Percentiles rank a stretch among this genome's conserved stretches.
Evolutionary conservation across 2,888 invertebrate species (phyloP).

Genomic region (Macaria liturata): DNA sequence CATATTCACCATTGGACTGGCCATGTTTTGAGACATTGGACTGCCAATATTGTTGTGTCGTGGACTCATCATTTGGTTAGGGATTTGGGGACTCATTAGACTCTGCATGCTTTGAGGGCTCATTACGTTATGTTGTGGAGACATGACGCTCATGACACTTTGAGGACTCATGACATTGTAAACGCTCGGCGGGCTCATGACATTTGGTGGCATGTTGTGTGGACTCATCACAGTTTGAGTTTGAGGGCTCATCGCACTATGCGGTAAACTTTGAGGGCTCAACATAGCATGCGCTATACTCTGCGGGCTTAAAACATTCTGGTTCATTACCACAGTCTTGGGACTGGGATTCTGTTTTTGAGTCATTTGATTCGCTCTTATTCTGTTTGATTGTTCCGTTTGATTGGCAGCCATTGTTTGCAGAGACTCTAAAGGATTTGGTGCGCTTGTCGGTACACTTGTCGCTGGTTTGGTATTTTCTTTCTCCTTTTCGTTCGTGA

Average conservation of each 20-base stretch:
- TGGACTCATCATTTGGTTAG: conserved; percentile 77
- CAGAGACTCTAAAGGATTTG: conserved; percentile 69
- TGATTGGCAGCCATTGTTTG: conserved; percentile 74
- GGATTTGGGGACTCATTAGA: conserved; percentile 76
- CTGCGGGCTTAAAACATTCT: conserved; percentile 70
- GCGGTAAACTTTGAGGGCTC: conserved; percentile 75
- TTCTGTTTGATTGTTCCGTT: conserved; percentile 65
- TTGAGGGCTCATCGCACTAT: conserved; percentile 76
- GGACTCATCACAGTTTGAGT: conserved; percentile 78
- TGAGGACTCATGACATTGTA: conserved; percentile 77
- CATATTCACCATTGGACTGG: conserved; percentile 69
- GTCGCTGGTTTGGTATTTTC: conserved; percentile 57
- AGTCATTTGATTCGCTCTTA: conserved; percentile 63
- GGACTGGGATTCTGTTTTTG: conserved; percentile 67
- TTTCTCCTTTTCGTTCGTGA: conserved; percentile 57
- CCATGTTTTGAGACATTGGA: conserved; percentile 64
- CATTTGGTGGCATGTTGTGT: conserved; percentile 65
- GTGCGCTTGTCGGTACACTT: conserved; percentile 40
- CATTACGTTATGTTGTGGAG: conserved; percentile 63
- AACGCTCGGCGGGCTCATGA: conserved; percentile 57
- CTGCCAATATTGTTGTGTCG: conserved; percentile 65
- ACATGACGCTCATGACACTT: conserved; percentile 52
- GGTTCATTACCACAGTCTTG: conserved; percentile 70
- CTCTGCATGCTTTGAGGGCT: conserved; percentile 70
- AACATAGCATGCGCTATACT: conserved; percentile 71